Evolutionary conservation across 2,888 invertebrate genomes (phyloP).

Genomic region (Plutella xylostella): DNA sequence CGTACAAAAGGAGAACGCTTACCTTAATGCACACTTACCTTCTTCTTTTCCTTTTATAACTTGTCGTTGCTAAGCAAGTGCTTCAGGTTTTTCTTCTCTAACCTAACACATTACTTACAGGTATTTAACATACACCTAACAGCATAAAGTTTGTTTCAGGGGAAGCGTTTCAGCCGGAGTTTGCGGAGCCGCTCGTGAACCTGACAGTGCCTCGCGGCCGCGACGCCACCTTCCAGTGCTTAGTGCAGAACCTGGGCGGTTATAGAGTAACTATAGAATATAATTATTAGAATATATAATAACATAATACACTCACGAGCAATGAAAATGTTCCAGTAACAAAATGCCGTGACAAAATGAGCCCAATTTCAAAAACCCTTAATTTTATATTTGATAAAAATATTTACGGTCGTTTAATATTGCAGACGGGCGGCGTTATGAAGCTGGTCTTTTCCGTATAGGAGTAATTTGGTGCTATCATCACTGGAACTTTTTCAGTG

Average conservation of each 20-base stretch:
- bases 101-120: not conserved
- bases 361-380: too few relatives aligned
- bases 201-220: slow-evolving; percentile 86
- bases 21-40: not conserved
- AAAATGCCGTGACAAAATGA: too few relatives aligned
- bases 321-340: too few relatives aligned
- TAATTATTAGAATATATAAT: too few relatives aligned
- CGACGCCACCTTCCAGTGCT: slow-evolving; percentile 89
- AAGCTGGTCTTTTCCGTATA: too few relatives aligned
- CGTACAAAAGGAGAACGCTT: not conserved
- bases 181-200: slow-evolving; percentile 85
- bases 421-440: too few relatives aligned
- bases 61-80: not conserved
- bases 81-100: not conserved
- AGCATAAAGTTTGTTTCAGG: slow-evolving; percentile 53
- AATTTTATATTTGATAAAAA: too few relatives aligned
- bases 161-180: slow-evolving; percentile 85
- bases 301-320: too few relatives aligned
- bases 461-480: too few relatives aligned
- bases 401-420: too few relatives aligned
- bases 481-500: too few relatives aligned
- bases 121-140: not conserved
- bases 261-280: slow-evolving; percentile 92
- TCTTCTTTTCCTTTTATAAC: not conserved
- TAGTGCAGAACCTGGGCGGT: slow-evolving; percentile 88